Evolutionary conservation across 2,888 invertebrate genomes (phyloP), one percentile per base, ranked within the genome.

Genomic region (Drosophila antonietae): DNA sequence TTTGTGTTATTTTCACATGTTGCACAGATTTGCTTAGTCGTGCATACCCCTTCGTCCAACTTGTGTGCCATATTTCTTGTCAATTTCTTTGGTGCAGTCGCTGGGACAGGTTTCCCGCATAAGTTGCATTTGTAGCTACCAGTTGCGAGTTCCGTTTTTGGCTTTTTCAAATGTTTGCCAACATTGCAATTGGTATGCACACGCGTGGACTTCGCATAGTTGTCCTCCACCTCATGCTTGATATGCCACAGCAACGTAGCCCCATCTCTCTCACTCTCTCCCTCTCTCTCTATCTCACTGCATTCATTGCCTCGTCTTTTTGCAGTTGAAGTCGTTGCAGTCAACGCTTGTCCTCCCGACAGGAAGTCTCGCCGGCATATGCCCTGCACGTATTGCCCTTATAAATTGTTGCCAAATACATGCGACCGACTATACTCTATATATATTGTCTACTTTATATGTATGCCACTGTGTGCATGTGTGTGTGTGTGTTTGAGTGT

Each of bases 141-240:
- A 80, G 74, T 80, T 83, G 70, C 63, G 61, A 80, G 72, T 73
- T 88, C 68, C 70, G 73, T 65, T 73, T 73, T 73, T 64, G 53
- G 68, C 71, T 72, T 73, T 70, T 59, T 65, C 61, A 88, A 88
- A 89, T 89, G 86, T 80, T 86, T 86, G 86, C 83, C 66, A 80
- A 80, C 90, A 88, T 84, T 89, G 78, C 68, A 80, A 85, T 89
- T 89, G 88, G 90, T 89, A 86, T 86, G 86, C 90, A 88, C 88
- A 82, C 88, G 82, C 88, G 85, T 85, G 80, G 89, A 85, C 86
- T 71, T 90, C 82, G 66, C 82, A 89, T 85, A 90, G 84, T 89
- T 84, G 72, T 85, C 81, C 76, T 62, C 71, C 60, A 44, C 61
- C 41, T 43, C 57, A 58, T 59, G 23, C 46, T 49, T 59, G 31